Percentiles rank a stretch among this genome's conserved stretches.
phyloP scores from a whole-genome alignment of 2,888 invertebrate species.

The Pheosia gnoma region DNA sequence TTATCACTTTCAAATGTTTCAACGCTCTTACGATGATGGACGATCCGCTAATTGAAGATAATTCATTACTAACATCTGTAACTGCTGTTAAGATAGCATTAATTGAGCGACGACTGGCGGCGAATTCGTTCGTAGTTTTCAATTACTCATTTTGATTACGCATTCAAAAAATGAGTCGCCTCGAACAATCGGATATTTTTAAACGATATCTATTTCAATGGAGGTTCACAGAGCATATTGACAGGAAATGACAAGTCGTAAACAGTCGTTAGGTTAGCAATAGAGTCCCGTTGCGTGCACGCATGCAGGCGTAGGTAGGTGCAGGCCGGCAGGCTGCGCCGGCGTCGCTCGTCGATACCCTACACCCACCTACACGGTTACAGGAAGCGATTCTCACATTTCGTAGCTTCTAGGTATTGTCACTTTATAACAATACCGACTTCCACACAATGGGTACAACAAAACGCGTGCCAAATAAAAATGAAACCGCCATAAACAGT shows the following conservation, averaged over 20 bases:
- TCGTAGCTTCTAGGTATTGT: conserved; percentile 42
- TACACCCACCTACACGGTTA: conserved; percentile 45
- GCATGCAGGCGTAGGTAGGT: conserved; percentile 35
- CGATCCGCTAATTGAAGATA: conserved; percentile 58
- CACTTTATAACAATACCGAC: conserved; percentile 27
- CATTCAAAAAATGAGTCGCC: conserved; percentile 11
- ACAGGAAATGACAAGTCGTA: conserved; percentile 62
- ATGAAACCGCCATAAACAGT: conserved; percentile 55
- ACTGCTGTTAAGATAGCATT: conserved; percentile 47
- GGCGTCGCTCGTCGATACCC: conserved; percentile 37
- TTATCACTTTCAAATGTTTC: conserved; percentile 48
- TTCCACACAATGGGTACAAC: conserved; percentile 33
- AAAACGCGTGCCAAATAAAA: conserved; percentile 64
- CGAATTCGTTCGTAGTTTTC: conserved; percentile 43
- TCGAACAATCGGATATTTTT: conserved; percentile 12
- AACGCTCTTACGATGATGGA: conserved; percentile 46
- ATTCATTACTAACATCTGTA: conserved; percentile 51
- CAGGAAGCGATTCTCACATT: conserved; percentile 60
- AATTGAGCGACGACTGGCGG: conserved; percentile 55
- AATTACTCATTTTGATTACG: conserved; percentile 19
- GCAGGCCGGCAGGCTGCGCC: conserved; percentile 31
- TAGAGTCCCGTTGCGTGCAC: conserved; percentile 62
- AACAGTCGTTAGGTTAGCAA: conserved; percentile 49
- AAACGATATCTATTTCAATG: conserved; percentile 19
- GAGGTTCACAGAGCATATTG: conserved; percentile 41